These are phyloP conservation scores for Colinus virginianus DNA, from an alignment of 2,113 vertebrate species.

Conservation along the genomic window DNA sequence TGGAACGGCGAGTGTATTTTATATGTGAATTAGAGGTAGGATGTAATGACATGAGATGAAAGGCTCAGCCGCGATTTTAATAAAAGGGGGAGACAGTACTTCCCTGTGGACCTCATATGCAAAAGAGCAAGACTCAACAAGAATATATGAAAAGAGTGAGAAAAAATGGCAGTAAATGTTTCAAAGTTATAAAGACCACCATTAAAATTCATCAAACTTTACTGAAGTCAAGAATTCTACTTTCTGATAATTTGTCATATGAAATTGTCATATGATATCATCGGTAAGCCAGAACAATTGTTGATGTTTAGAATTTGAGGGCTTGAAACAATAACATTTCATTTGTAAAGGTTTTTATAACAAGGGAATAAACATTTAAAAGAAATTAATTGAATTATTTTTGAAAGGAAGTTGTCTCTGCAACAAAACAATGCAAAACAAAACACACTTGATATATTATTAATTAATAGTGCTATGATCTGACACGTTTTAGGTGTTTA, in stretches of 20 bases:
- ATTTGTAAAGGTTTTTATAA: neutral
- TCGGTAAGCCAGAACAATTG: neutral
- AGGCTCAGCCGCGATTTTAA: conserved; percentile 37
- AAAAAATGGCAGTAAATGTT: neutral
- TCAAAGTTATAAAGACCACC: neutral
- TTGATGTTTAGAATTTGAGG: neutral
- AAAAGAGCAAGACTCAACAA: neutral
- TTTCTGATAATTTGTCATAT: neutral
- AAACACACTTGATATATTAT: neutral
- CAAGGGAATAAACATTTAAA: neutral
- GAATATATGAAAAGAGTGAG: conserved; percentile 16
- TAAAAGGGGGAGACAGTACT: conserved; percentile 17
- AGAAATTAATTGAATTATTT: neutral
- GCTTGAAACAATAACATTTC: neutral
- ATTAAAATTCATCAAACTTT: conserved; percentile 34
- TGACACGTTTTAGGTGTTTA: neutral
- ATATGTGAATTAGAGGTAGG: conserved; percentile 57
- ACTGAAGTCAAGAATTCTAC: neutral
- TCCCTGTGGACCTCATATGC: conserved; percentile 23
- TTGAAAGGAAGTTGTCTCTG: neutral
- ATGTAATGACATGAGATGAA: conserved; percentile 60
- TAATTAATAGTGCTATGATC: neutral
- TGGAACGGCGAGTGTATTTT: conserved; percentile 45
- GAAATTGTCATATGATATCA: neutral
- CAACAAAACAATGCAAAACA: neutral